Evolutionary conservation across 2,888 invertebrate genomes (phyloP), one percentile per base, ranked within the genome.

Genomic region (Watsonalla cultraria): DNA sequence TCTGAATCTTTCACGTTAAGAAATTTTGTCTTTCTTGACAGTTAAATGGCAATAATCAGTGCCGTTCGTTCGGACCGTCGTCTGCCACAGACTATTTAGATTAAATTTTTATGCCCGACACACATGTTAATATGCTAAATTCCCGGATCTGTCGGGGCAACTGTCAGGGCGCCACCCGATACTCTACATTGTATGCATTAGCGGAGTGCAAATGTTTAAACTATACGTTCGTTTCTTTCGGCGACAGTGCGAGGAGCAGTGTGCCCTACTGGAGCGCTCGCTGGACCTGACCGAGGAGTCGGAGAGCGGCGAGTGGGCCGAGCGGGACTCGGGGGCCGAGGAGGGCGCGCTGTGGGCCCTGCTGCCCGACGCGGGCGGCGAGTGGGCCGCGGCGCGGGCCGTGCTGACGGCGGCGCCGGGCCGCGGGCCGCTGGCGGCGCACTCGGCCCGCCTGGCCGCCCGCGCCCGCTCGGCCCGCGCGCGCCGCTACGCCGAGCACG

Each of bases 351-450:
- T 61, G 58, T 53, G 42, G 47, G 68, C 72, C 61, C 60, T 74
- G 72, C 62, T 73, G 73, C 77, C 72, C 51, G 67, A 64, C 61
- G 65, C 54, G 47, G 65, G 53, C 46, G 75, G 68, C 55, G 76
- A 78, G 74, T 75, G 76, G 79, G 69, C 62, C 46, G 58, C 70
- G 66, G 72, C 70, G 73, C 58, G 73, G 62, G 68, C 54, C 37
- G 52, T 51, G 59, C 70, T 69, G 53, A 62, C 70, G 51, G 5
- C 64, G 45, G 59, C 66, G 45, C 58, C 52, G 56, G 64, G 66
- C 55, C 24, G 24, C 61, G 61, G 49, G 59, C 58, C 34, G 60
- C 24, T 24, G 49, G 52, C 62, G 58, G 59, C 58, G 68, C 55
- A 52, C 59, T 42, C 52, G 63, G 37, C 54, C 57, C 53, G 54